Percentiles rank a stretch among this genome's conserved stretches.
These are phyloP conservation scores for Paratilapia polleni DNA, from an alignment of 2,113 vertebrate species.

Conservation along the genomic window DNA sequence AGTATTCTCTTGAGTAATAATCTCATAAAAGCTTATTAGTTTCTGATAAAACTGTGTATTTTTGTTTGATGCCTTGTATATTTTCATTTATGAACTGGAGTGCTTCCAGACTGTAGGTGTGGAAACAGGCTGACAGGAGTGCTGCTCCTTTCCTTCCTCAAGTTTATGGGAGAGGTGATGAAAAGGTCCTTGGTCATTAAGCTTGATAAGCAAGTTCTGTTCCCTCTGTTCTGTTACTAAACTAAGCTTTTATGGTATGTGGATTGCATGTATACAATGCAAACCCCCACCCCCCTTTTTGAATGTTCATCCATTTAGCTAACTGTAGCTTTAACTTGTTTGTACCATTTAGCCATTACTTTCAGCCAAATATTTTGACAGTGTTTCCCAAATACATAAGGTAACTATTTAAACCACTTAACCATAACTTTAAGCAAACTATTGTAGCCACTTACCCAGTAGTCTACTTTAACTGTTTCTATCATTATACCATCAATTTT, in stretches of 20 bases:
- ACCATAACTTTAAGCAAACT: too few relatives aligned
- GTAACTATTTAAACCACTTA: too few relatives aligned
- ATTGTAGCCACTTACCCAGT: too few relatives aligned
- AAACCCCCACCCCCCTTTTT: neutral
- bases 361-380: too few relatives aligned
- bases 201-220: conserved; percentile 22
- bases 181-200: conserved; percentile 43
- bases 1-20: conserved; percentile 38
- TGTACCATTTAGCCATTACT: neutral
- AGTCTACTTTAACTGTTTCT: too few relatives aligned
- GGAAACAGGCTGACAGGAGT: conserved; percentile 33
- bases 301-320: neutral
- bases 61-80: conserved; percentile 48
- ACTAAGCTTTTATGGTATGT: neutral
- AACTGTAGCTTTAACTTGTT: neutral
- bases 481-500: too few relatives aligned
- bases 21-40: conserved; percentile 39
- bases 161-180: conserved; percentile 52
- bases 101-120: conserved; percentile 46
- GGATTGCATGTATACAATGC: neutral
- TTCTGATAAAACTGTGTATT: conserved; percentile 44
- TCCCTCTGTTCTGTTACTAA: neutral
- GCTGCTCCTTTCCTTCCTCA: conserved; percentile 55
- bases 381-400: too few relatives aligned
- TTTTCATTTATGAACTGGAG: conserved; percentile 41